A percentile compares a stretch with the other conserved stretches of the same genome.
Conservation (phyloP, 2,113 vertebrate genomes). For the Actenoides hombroni region DNA sequence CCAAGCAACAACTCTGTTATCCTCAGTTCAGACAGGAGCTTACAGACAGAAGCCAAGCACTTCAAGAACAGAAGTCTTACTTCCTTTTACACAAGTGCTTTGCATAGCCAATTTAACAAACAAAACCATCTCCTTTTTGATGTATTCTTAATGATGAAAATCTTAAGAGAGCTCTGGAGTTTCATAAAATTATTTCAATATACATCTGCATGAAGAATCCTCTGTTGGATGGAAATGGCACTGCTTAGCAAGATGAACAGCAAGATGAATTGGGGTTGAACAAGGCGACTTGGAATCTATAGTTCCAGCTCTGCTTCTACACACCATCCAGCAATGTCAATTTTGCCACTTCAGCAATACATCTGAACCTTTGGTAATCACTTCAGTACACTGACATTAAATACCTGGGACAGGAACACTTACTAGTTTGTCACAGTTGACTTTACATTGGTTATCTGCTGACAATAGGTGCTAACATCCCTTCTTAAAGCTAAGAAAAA, state of each 20-base stretch:
- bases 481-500: background rate
- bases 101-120: constrained; percentile 12
- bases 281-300: background rate
- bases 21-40: background rate
- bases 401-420: background rate
- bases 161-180: background rate
- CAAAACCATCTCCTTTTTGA: constrained; percentile 7
- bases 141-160: constrained; percentile 15
- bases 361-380: background rate
- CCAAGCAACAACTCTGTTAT: background rate
- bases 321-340: background rate
- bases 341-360: background rate
- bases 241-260: background rate
- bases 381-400: background rate
- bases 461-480: background rate
- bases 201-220: background rate
- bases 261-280: background rate
- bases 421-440: background rate
- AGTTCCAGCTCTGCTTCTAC: background rate
- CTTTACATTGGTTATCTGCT: background rate
- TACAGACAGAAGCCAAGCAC: background rate
- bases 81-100: background rate
- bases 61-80: background rate
- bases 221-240: background rate
- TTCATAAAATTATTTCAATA: background rate